Evolutionary conservation across 2,888 invertebrate genomes (phyloP).

Genomic region (Sphecodes monilicornis): DNA sequence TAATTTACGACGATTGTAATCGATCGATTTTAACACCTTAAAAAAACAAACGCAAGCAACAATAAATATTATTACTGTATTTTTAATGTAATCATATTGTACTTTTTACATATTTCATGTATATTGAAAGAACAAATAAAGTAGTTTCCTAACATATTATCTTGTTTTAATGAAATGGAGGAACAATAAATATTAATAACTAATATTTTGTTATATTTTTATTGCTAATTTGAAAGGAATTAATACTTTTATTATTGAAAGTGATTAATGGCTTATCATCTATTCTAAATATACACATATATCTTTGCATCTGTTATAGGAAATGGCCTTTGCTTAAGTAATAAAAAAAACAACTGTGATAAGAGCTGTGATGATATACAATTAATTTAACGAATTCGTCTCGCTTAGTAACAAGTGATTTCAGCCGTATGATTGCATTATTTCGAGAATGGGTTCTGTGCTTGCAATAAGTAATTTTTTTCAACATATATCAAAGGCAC

Average conservation of each 20-base stretch:
- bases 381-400: conserved; percentile 41
- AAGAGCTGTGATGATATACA: conserved; percentile 50
- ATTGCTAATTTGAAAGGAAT: conserved; percentile 9
- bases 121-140: conserved; percentile 41
- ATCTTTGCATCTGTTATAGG: conserved; percentile 72
- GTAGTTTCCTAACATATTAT: conserved; percentile 26
- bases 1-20: background rate
- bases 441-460: conserved; percentile 61
- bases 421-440: conserved; percentile 40
- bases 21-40: background rate
- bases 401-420: conserved; percentile 33
- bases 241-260: conserved; percentile 26
- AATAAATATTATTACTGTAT: conserved; percentile 3
- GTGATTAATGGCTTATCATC: conserved; percentile 12
- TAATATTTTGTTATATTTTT: background rate
- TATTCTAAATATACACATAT: conserved; percentile 28
- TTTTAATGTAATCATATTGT: conserved; percentile 23
- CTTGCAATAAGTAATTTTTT: conserved; percentile 54
- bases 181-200: conserved; percentile 15
- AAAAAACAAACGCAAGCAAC: background rate
- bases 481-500: conserved; percentile 40
- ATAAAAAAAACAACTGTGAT: conserved; percentile 43
- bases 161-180: conserved; percentile 42
- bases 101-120: conserved; percentile 27
- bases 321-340: conserved; percentile 55